Percentiles rank a stretch among this genome's conserved stretches.
Evolutionary conservation across 2,888 invertebrate species (phyloP).

Genomic region (Perizoma affinitatum): DNA sequence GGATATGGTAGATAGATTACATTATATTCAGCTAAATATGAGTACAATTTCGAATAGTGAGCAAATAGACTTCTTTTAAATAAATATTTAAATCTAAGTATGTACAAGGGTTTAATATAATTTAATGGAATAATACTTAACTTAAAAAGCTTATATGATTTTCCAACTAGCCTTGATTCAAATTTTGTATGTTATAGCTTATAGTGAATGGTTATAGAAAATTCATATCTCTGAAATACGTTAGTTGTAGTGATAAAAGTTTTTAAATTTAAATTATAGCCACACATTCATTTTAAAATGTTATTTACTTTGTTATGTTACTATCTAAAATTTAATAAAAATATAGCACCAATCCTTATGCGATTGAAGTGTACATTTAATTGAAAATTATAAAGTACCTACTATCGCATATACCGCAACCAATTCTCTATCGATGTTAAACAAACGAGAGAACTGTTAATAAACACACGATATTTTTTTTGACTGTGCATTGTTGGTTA

Average conservation of each 20-base stretch:
- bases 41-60: conserved; percentile 79
- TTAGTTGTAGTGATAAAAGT: conserved; percentile 34
- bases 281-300: conserved; percentile 49
- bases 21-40: conserved; percentile 69
- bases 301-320: conserved; percentile 50
- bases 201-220: conserved; percentile 26
- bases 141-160: conserved; percentile 67
- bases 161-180: conserved; percentile 52
- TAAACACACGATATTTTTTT: conserved; percentile 16
- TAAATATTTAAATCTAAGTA: conserved; percentile 71
- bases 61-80: conserved; percentile 76
- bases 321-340: conserved; percentile 51
- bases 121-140: conserved; percentile 82
- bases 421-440: conserved; percentile 34
- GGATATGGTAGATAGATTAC: conserved; percentile 48
- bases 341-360: conserved; percentile 75
- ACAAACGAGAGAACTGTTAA: conserved; percentile 33
- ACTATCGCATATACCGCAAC: conserved; percentile 56
- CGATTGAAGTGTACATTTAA: conserved; percentile 58
- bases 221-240: conserved; percentile 27
- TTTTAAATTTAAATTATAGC: conserved; percentile 40
- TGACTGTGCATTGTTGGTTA: conserved; percentile 31
- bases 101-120: conserved; percentile 62
- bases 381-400: conserved; percentile 54
- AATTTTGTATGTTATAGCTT: conserved; percentile 31